Base-by-base conservation (phyloP, 2,888 invertebrate species). In the Priocnemis perturbator region DNA sequence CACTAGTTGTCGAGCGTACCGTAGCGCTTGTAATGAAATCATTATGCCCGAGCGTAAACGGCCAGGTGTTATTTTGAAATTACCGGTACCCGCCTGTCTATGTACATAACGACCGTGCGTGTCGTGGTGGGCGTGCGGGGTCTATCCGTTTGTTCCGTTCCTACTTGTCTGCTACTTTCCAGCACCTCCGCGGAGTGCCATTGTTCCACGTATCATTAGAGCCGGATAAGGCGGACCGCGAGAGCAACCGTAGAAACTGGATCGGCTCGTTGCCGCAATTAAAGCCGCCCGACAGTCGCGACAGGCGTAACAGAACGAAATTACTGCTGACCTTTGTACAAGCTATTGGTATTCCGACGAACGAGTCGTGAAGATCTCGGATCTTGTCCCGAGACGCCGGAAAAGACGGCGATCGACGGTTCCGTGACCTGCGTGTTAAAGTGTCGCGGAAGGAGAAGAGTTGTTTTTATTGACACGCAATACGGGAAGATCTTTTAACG, bases 131-230 rank as follows among this genome's bases (percentile, higher is more conserved):
- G 55, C 50, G 45, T 56, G 47, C 45, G 53, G 9, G 21, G 55
- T 56, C 56, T 45, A 15, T 55, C 37, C 37, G 37, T 9, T 11
- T 37, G 37, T 37, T 37, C 37, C 50, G 57, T 17, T 30, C 63
- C 30, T 37, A 17, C 53, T 23, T 45, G 47, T 57, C 56, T 23
- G 37, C 55, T 56, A 57, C 62, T 62, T 62, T 56, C 23, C 48
- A 55, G 59, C 30, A 17, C 45, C 48, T 60, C 47, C 23, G 47
- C 55, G 19, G 26, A 45, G 48, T 48, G 63, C 47, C 48, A 66
- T 66, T 66, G 60, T 65, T 55, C 65, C 23, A 55, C 15, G 52
- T 52, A 52, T 44, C 65, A 65, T 65, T 65, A 65, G 55, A 55
- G 45, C 47, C 57, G 47, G 64, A 58, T 64, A 64, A 64, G 58